phyloP scores from a whole-genome alignment of 2,888 invertebrate genomes.

The Idaea aversata region DNA sequence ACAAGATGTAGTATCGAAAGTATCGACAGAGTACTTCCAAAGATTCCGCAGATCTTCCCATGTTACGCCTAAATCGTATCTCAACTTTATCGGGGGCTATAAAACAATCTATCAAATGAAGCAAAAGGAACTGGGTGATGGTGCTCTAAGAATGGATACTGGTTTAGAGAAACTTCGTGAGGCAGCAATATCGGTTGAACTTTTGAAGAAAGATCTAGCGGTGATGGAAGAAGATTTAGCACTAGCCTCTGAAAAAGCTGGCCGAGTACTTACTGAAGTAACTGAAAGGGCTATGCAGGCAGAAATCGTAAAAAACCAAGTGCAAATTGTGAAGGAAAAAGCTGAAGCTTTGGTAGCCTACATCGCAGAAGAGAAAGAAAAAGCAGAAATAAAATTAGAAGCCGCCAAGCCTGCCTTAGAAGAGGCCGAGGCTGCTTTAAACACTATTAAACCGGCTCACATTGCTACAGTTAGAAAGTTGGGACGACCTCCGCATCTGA shows the following conservation, averaged over 20 bases:
- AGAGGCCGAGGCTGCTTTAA: slow-evolving; percentile 96
- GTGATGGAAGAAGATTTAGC: slow-evolving; percentile 97
- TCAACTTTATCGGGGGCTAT: slow-evolving; percentile 97
- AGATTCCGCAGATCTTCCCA: slow-evolving; percentile 95
- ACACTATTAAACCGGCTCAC: slow-evolving; percentile 98
- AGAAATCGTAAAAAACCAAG: slow-evolving; percentile 96
- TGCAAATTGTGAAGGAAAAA: slow-evolving; percentile 97
- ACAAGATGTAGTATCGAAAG: slow-evolving; percentile 94
- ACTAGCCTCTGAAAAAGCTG: slow-evolving; percentile 95
- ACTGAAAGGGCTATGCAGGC: slow-evolving; percentile 97
- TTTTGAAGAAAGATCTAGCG: slow-evolving; percentile 94
- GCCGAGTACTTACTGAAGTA: slow-evolving; percentile 92
- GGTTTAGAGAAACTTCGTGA: slow-evolving; percentile 97
- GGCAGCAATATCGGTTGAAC: slow-evolving; percentile 95
- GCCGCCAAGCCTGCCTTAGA: slow-evolving; percentile 97
- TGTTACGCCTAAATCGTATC: slow-evolving; percentile 97
- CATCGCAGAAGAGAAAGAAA: slow-evolving; percentile 93
- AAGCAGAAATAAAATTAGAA: slow-evolving; percentile 95
- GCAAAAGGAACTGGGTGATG: slow-evolving; percentile 92
- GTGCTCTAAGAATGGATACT: slow-evolving; percentile 96
- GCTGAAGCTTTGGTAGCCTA: slow-evolving; percentile 93
- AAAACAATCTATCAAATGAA: slow-evolving; percentile 96
- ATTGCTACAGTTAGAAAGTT: slow-evolving; percentile 97
- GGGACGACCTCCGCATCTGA: slow-evolving; percentile 96
- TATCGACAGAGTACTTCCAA: slow-evolving; percentile 93